Base-by-base conservation (phyloP, 2,888 invertebrate genomes). In the Salticus scenicus region DNA sequence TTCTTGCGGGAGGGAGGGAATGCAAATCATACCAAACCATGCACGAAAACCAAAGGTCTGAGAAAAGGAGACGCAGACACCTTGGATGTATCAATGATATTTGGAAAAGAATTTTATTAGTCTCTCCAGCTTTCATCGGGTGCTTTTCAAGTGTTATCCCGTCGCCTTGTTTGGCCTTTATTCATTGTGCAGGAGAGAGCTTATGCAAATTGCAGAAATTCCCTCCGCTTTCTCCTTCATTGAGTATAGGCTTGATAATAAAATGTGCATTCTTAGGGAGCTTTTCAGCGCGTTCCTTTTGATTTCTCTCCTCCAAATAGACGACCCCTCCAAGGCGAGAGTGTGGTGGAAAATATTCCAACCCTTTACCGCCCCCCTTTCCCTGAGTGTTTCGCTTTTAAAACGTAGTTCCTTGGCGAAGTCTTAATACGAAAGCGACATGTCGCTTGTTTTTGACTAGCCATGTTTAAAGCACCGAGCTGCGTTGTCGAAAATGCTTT, bases 141-240 rank as follows among this genome's bases (percentile, higher is more conserved):
- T 69, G 77, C 81, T 63, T 67, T 75, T 82, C 67, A 76, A 84
- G 83, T 64, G 69, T 81, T 80, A 75, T 51, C 75, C 71, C 67
- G 76, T 67, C 82, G 74, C 69, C 82, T 83, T 83, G 82, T 83
- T 83, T 75, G 72, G 71, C 76, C 76, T 83, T 83, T 84, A 84
- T 84, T 84, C 83, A 84, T 77, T 72, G 76, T 76, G 51, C 69
- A 74, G 73, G 69, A 72, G 71, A 66, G 72, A 66, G 76, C 77
- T 84, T 84, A 84, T 84, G 83, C 83, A 84, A 84, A 84, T 84
- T 84, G 77, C 83, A 77, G 76, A 84, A 84, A 84, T 84, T 84
- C 83, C 67, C 83, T 51, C 64, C 67, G 76, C 83, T 84, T 84
- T 84, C 83, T 73, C 83, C 83, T 77, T 78, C 83, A 84, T 84